A percentile compares a stretch with the other conserved stretches of the same genome.
These are phyloP conservation scores for Polypterus senegalus DNA, from an alignment of 2,113 vertebrate genomes.

Conservation along the genomic window DNA sequence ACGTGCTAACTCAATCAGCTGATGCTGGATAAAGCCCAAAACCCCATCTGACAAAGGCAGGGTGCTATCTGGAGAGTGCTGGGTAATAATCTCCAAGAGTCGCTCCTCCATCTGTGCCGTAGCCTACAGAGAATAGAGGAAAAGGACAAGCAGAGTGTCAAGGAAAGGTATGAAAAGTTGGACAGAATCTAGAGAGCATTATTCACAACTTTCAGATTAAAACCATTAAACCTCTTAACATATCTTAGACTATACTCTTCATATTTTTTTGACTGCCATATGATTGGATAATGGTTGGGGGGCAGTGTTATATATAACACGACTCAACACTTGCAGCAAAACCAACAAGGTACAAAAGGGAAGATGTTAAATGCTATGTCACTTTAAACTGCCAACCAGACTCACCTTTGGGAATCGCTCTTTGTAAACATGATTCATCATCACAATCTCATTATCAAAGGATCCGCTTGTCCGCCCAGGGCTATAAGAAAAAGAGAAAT, in stretches of 20 bases:
- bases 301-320: no score
- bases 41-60: conserved; percentile 83
- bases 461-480: conserved; percentile 72
- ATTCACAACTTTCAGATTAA: no score
- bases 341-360: no score
- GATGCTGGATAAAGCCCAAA: conserved; percentile 94
- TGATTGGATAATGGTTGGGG: no score
- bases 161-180: no score
- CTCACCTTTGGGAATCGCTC: conserved; percentile 92
- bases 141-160: not conserved
- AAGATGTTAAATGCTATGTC: no score
- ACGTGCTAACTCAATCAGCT: conserved; percentile 81
- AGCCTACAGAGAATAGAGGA: conserved; percentile 50
- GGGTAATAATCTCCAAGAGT: conserved; percentile 70
- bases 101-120: conserved; percentile 93
- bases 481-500: conserved; percentile 38
- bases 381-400: not conserved
- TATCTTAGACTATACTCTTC: no score
- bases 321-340: no score
- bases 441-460: conserved; percentile 88
- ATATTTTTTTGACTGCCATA: no score
- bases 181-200: no score
- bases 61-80: conserved; percentile 60
- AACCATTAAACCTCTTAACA: no score
- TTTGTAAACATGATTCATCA: conserved; percentile 98